Conservation (phyloP, 1,140 invertebrate genomes). For the Venustaconcha ellipsiformis region DNA sequence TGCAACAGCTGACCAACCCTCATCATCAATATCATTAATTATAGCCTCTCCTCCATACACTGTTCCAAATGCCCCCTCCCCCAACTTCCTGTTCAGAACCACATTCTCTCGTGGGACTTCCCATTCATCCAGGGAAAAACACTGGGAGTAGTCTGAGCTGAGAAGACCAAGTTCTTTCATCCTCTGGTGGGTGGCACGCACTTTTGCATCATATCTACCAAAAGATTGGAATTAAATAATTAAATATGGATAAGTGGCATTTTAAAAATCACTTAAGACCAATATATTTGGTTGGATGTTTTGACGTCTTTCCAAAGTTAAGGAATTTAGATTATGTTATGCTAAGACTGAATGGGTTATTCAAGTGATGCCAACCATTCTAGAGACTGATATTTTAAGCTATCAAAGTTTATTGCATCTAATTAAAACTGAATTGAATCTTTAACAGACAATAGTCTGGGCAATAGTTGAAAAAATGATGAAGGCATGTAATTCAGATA, state of each 20-base stretch:
- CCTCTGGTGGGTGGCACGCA: constrained; percentile 77
- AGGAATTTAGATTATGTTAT: not conserved
- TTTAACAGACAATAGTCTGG: too few relatives aligned
- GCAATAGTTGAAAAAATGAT: too few relatives aligned
- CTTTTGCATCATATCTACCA: constrained; percentile 79
- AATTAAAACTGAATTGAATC: too few relatives aligned
- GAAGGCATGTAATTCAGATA: too few relatives aligned
- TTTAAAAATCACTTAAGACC: not conserved
- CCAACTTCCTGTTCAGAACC: constrained; percentile 89
- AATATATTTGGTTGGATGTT: not conserved
- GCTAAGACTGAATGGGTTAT: not conserved
- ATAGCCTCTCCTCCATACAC: constrained; percentile 87
- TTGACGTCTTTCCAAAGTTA: not conserved
- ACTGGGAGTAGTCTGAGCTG: constrained; percentile 67
- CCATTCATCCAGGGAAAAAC: constrained; percentile 82
- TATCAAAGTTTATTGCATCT: too few relatives aligned
- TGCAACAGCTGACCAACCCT: constrained; percentile 86
- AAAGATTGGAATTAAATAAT: constrained; percentile 2
- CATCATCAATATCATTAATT: constrained; percentile 71
- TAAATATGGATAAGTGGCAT: not conserved
- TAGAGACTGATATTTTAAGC: too few relatives aligned
- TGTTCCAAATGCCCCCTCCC: constrained; percentile 90
- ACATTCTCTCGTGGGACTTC: constrained; percentile 86
- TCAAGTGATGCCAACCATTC: too few relatives aligned
- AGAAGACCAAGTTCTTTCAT: constrained; percentile 80